phyloP scores from a whole-genome alignment of 2,113 vertebrate genomes.

The Grammomys surdaster region DNA sequence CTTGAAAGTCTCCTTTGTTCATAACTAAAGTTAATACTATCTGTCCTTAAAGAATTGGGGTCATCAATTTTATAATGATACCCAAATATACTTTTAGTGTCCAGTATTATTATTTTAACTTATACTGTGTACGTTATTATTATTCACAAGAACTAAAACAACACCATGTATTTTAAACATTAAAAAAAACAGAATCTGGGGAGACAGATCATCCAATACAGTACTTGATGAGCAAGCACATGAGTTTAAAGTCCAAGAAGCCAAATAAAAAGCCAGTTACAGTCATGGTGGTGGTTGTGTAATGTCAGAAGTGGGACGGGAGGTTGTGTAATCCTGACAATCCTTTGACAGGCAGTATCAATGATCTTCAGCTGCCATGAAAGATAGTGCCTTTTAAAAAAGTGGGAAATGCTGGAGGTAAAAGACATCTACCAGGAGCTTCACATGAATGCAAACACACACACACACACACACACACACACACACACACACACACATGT shows the following conservation, averaged over 20 bases:
- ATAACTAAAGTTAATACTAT: neutral
- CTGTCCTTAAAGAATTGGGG: conserved; percentile 34
- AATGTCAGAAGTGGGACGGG: neutral
- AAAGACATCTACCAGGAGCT: neutral
- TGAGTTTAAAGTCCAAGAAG: neutral
- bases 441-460: neutral
- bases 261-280: neutral
- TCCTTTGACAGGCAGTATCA: neutral
- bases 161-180: neutral
- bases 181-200: neutral
- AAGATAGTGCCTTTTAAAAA: neutral
- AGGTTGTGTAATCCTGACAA: too few relatives aligned
- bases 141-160: neutral
- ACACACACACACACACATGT: neutral
- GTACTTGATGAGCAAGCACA: neutral
- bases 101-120: neutral
- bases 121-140: neutral
- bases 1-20: neutral
- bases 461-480: neutral
- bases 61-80: neutral
- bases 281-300: neutral
- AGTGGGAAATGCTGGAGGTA: neutral
- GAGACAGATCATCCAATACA: neutral
- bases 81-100: neutral
- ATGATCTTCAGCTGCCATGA: neutral